Conservation (phyloP, 2,888 invertebrate genomes). For the Cyaniris semiargus region DNA sequence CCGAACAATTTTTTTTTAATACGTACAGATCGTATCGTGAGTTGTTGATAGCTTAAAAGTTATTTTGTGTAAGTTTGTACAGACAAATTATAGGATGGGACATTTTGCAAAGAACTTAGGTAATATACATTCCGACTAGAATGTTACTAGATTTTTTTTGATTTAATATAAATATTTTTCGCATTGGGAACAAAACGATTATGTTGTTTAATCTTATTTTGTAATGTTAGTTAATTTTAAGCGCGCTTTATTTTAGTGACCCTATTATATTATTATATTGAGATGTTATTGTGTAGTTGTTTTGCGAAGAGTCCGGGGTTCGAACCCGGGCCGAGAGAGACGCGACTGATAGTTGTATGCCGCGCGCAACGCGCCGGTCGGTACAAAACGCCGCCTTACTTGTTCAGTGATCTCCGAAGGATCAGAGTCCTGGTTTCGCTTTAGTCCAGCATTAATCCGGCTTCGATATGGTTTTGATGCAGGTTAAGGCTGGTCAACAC, state of each 20-base stretch:
- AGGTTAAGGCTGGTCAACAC: too few relatives aligned
- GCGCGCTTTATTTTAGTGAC: slow-evolving; percentile 76
- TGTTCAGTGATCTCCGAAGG: slow-evolving; percentile 63
- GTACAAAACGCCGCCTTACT: slow-evolving; percentile 80
- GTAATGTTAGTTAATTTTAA: slow-evolving; percentile 80
- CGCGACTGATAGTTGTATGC: slow-evolving; percentile 77
- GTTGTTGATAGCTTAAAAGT: slow-evolving; percentile 76
- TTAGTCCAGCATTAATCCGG: neutral
- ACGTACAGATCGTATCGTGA: slow-evolving; percentile 72
- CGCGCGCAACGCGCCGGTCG: slow-evolving; percentile 66
- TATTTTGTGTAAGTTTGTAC: slow-evolving; percentile 79
- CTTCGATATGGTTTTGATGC: neutral
- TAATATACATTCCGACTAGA: slow-evolving; percentile 80
- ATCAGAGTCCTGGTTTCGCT: slow-evolving; percentile 8
- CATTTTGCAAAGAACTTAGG: slow-evolving; percentile 80
- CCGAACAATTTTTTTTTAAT: slow-evolving; percentile 65
- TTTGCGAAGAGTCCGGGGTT: slow-evolving; percentile 74
- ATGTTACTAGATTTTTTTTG: slow-evolving; percentile 77
- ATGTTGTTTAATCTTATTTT: slow-evolving; percentile 81
- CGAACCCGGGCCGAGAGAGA: slow-evolving; percentile 67
- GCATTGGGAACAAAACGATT: slow-evolving; percentile 79
- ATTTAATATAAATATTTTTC: slow-evolving; percentile 69
- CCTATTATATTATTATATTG: slow-evolving; percentile 76
- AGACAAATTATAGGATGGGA: slow-evolving; percentile 76
- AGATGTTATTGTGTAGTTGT: slow-evolving; percentile 79